A percentile compares a stretch with the other conserved stretches of the same genome.
Evolutionary conservation across 2,888 invertebrate genomes (phyloP).

Genomic region (Scaptomyza tumidula): DNA sequence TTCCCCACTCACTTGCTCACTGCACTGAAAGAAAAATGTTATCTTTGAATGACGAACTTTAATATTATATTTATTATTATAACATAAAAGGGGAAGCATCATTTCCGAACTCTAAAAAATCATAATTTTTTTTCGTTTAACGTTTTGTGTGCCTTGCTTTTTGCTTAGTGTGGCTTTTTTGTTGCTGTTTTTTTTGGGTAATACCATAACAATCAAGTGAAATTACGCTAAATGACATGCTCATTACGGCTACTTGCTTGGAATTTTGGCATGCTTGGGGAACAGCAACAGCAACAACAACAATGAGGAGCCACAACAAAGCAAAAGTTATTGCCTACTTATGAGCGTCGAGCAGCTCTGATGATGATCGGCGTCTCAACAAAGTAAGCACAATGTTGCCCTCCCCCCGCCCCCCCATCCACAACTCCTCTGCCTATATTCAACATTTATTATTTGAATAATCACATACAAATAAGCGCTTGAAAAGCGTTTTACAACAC

Average conservation of each 20-base stretch:
- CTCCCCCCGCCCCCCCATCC: conserved; percentile 19
- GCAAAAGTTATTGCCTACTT: conserved; percentile 77
- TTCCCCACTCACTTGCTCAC: not conserved
- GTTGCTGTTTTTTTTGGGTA: conserved; percentile 42
- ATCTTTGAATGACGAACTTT: too few species aligned
- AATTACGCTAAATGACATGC: conserved; percentile 79
- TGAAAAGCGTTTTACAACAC: conserved; percentile 70
- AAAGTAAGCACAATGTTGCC: conserved; percentile 18
- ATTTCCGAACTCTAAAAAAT: too few species aligned
- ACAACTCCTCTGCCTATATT: conserved; percentile 5
- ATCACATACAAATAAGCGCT: conserved; percentile 75
- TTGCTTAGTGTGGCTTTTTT: conserved; percentile 5
- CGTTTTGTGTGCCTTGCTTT: not conserved
- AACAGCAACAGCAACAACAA: conserved; percentile 3
- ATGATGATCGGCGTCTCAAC: conserved; percentile 46
- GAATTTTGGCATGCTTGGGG: conserved; percentile 8
- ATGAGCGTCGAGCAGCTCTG: conserved; percentile 53
- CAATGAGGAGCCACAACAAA: conserved; percentile 51
- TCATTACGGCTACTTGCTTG: conserved; percentile 64
- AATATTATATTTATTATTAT: too few species aligned
- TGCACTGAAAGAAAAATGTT: not conserved
- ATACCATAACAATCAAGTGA: conserved; percentile 76
- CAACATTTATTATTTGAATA: conserved; percentile 76
- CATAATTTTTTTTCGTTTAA: too few species aligned
- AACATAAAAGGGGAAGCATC: too few species aligned